phyloP scores from a whole-genome alignment of 1,140 invertebrate genomes.

The Drosophila eugracilis region DNA sequence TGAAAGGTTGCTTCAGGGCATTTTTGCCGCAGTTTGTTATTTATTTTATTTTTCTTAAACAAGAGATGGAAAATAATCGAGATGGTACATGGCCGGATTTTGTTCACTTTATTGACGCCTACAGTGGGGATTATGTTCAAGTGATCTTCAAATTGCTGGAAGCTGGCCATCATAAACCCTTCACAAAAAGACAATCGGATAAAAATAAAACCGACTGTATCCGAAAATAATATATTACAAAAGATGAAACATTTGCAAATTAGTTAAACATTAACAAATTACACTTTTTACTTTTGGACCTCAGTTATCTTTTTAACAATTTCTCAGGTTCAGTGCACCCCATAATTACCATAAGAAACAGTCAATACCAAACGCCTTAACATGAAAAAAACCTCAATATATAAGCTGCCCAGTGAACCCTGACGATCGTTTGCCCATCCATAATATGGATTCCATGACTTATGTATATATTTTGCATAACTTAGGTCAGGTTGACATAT shows the following conservation, averaged over 20 bases:
- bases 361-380: constrained; percentile 7
- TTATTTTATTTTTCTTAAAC: constrained; percentile 5
- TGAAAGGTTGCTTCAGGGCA: constrained; percentile 65
- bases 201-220: not conserved
- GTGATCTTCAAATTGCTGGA: not conserved
- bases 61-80: not conserved
- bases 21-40: constrained; percentile 1
- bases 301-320: not conserved
- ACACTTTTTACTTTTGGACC: not conserved
- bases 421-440: constrained; percentile 1
- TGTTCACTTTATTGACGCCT: constrained; percentile 12
- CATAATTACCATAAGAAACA: constrained; percentile 23
- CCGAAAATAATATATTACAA: not conserved
- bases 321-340: constrained; percentile 57
- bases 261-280: too few relatives aligned
- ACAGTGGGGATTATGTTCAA: constrained; percentile 4
- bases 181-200: not conserved
- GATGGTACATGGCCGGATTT: not conserved
- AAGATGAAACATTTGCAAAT: too few relatives aligned
- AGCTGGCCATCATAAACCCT: too few relatives aligned
- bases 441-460: not conserved
- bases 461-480: constrained; percentile 49
- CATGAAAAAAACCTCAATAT: not conserved
- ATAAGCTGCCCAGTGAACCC: constrained; percentile 23
- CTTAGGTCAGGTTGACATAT: not conserved